Base-by-base conservation (phyloP, 2,113 vertebrate genomes). In the Falcunculus frontatus region DNA sequence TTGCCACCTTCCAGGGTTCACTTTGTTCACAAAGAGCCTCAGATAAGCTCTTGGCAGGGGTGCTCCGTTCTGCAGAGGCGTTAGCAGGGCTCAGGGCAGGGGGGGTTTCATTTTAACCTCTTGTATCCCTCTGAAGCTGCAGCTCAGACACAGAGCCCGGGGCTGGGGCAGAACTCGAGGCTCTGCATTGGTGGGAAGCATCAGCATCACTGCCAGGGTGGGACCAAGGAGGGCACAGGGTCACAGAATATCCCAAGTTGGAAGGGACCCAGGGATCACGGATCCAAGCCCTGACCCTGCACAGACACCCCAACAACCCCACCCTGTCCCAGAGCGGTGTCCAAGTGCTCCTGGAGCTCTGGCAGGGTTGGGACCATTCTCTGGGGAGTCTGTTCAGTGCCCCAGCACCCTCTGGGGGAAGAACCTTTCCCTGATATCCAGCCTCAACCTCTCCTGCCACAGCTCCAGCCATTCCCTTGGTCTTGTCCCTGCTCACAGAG, bases 1-100 rank as follows among this genome's bases (percentile, higher is more conserved):
- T 96, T 16, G 33, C 33, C 96, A 96, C 93, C 94, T 96, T 96
- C 84, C 94, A 79, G 94, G 84, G 67, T 13, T 95, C 89, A 32
- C 91, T 96, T 96, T 96, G 95, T 86, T 97, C 93, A 95, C 94
- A 96, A 95, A 97, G 95, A 96, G 93, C 94, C 93, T 96, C 96
- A 97, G 96, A 97, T 97, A 97, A 97, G 95, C 94, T 91, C 90
- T 96, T 97, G 96, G 96, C 96, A 96, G 87, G 82, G 86, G 14
- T 33, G 74, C 93, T 86, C 35, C 13, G 11, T n/a, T 91, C 91
- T 91, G 89, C 89, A 4, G 11, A 4, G 3, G 88, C 90, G 20
- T 77, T 46, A 42, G 63, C 47, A 13, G 47, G 37, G 81, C 84
- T 93, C 69, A 6, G 33, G 80, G 79, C 84, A 20, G 50, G 47